Conservation (phyloP, 2,888 invertebrate species). For the Watsonalla binaria region DNA sequence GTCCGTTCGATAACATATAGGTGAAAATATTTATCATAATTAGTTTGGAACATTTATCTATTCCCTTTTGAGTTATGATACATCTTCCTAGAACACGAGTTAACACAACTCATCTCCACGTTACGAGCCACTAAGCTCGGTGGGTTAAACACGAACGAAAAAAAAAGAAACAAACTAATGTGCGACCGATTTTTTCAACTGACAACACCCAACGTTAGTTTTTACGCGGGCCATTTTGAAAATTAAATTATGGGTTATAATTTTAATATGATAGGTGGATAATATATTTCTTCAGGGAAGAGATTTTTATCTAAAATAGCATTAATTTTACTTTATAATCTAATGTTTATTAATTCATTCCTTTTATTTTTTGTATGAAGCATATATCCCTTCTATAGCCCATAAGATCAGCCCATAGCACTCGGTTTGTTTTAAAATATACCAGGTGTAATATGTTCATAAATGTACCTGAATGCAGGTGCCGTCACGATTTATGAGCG, state of each 20-base stretch:
- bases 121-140: slow-evolving; percentile 53
- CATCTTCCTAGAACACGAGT: slow-evolving; percentile 54
- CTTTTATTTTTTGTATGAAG: slow-evolving; percentile 25
- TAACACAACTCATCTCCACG: slow-evolving; percentile 59
- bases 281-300: slow-evolving; percentile 64
- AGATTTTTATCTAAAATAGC: slow-evolving; percentile 61
- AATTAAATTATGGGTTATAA: slow-evolving; percentile 78
- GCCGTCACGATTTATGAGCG: no score
- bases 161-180: slow-evolving; percentile 63
- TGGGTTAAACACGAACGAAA: slow-evolving; percentile 44
- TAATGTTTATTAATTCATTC: slow-evolving; percentile 25
- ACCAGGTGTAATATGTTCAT: no score
- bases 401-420: no score
- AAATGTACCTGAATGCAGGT: no score
- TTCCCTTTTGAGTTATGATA: slow-evolving; percentile 50
- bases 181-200: slow-evolving; percentile 66
- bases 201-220: slow-evolving; percentile 66
- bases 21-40: slow-evolving; percentile 31
- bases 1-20: slow-evolving; percentile 3
- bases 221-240: slow-evolving; percentile 64
- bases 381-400: neutral
- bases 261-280: slow-evolving; percentile 76
- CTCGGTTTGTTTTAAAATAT: no score
- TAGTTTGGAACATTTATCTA: slow-evolving; percentile 27
- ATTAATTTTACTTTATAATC: slow-evolving; percentile 45